Base-by-base conservation (phyloP, 2,888 invertebrate genomes). In the Dynastes hyllus region DNA sequence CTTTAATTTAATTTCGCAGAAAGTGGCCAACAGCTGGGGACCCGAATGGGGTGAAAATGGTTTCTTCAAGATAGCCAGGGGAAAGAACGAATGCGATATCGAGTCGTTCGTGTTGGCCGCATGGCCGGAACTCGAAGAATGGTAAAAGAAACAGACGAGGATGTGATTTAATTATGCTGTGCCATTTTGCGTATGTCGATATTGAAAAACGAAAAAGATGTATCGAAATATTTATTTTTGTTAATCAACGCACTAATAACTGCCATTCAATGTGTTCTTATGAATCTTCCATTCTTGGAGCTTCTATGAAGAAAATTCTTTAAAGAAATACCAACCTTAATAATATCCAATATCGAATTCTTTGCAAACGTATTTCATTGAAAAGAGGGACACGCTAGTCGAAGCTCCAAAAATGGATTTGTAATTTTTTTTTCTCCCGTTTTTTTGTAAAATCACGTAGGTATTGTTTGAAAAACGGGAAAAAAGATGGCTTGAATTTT, bases 1-100 rank as follows among this genome's bases (percentile, higher is more conserved):
- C n/a, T 2, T 5, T 16, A 6, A 16, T 16, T 37, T 40, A 9
- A 27, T 11, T 80, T 89, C 90, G 3, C 90, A 98, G 98, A 91
- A 96, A 86, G 96, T 95, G 61, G 96, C 96, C 67, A 98, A 98
- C 90, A 97, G 97, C 50, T 98, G 98, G 98, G 98, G 98, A 8
- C 86, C 89, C 0, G 90, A 93, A 83, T 98, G 98, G 98, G 98
- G 98, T 9, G 97, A 98, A 87, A 90, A 93, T 81, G 98, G 98
- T 0, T 95, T 93, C 87, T 98, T 98, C 93, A 92, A 94, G 80
- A 98, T 98, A 84, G 89, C 92, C 4, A 93, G 95, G 78, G 98
- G 98, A 61, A 89, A 87, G 76, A 95, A 97, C 90, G 97, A 98
- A 87, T 95, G 96, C 85, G 94, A 94, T 83, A 97, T 98, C 86